A percentile compares a stretch with the other conserved stretches of the same genome.
Conservation (phyloP, 2,888 invertebrate genomes). For the Romanomermis culicivorax region DNA sequence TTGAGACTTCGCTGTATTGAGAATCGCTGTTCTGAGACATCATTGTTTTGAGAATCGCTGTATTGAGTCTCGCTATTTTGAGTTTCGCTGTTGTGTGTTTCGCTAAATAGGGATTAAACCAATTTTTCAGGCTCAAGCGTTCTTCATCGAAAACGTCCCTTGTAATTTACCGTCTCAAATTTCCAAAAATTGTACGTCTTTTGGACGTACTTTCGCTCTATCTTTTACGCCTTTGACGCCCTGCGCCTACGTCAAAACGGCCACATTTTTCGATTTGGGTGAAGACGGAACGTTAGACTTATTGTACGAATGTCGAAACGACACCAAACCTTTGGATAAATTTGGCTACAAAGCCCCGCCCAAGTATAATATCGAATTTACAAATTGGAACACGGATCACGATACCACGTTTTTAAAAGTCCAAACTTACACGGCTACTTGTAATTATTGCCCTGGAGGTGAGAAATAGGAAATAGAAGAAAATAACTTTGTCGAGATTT, state of each 20-base stretch:
- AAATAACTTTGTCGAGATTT: too few species aligned
- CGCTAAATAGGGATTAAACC: too few species aligned
- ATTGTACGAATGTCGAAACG: constrained; percentile 18
- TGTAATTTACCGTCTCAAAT: not conserved
- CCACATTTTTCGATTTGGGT: constrained; percentile 20
- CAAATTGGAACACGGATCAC: constrained; percentile 18
- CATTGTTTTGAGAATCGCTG: too few species aligned
- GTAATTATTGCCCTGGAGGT: not conserved
- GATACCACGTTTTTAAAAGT: constrained; percentile 28
- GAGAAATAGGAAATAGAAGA: too few species aligned
- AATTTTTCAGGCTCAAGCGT: not conserved
- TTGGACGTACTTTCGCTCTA: not conserved
- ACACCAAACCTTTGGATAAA: not conserved
- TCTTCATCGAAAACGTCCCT: constrained; percentile 3
- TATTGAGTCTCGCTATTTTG: too few species aligned
- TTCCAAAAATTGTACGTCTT: not conserved
- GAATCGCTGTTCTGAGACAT: too few species aligned
- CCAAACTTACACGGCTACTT: constrained; percentile 3
- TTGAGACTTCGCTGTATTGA: too few species aligned
- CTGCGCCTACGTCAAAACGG: constrained; percentile 4
- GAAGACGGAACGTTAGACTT: constrained; percentile 27
- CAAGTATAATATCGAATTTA: too few species aligned
- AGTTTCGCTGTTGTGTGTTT: too few species aligned
- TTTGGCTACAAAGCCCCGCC: not conserved
- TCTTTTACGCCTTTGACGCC: not conserved